Evolutionary conservation across 2,797 vertebrate genomes (phyloP), one percentile per base, ranked within the genome.

Genomic region (Micromesistius poutassou): DNA sequence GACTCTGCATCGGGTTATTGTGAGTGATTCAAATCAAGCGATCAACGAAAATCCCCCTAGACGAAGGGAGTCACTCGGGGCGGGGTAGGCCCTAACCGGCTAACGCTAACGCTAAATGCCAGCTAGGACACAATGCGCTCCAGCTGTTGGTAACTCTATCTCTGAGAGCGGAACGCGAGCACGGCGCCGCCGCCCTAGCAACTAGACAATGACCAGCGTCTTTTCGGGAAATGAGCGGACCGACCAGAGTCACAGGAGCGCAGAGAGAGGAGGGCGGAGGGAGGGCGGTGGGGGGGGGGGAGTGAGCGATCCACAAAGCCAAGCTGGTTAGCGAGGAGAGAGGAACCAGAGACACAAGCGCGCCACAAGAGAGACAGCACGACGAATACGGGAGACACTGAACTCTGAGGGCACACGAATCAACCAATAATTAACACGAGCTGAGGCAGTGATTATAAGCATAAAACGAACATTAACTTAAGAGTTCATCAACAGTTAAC

Each of bases 321-420:
- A 91, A 90, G 85, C 87, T 84, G 80, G 85, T 92, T 91, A 92
- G 89, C 83, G 85, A 76, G 87, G 80, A 77, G 82, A 75, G 88
- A 83, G 88, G 40, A 84, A 74, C 87, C 76, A 78, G 40, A 77
- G 40, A 77, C 19, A 76, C n/a, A 14, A 71, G 68, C 12, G 68
- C 12, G 68, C 68, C 68, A 31, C 25, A 25, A 22, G 70, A 30
- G 70, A 30, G 22, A 30, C 70, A 5, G 70, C 70, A 68, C n/a
- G 13, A 68, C 4, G 28, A 68, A 62, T 62, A 25, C 22, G 55
- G 40, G 40, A 3, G 12, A 16, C 40, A 16, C 40, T 42, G 14
- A 13, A 13, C 40, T 13, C 12, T 16, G 12, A 16, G 40, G 40
- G 40, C 14, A 42, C 40, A 16, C 14, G 14, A 3, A 42, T 42